Conservation (phyloP, 2,113 vertebrate species). For the Nycticryphes semicollaris region DNA sequence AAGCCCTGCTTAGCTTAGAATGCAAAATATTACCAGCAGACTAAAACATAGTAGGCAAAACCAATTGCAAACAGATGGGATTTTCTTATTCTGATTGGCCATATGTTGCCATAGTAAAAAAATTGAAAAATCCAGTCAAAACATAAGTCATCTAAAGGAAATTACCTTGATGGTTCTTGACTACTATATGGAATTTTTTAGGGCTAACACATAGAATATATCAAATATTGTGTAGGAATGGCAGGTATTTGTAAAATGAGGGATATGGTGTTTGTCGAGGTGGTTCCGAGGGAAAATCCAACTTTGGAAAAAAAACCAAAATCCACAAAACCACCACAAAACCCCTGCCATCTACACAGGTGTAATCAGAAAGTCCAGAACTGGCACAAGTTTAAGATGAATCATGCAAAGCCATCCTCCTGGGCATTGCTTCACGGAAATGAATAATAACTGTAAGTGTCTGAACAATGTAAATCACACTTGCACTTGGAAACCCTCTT, state of each 20-base stretch:
- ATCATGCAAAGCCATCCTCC: slow-evolving; percentile 53
- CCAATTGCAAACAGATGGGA: slow-evolving; percentile 68
- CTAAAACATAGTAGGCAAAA: slow-evolving; percentile 45
- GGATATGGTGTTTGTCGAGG: not conserved
- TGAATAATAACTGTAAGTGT: slow-evolving; percentile 66
- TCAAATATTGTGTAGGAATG: not conserved
- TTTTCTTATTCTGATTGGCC: slow-evolving; percentile 56
- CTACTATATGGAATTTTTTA: slow-evolving; percentile 7
- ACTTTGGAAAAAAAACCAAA: not conserved
- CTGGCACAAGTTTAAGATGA: slow-evolving; percentile 17
- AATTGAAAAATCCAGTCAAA: slow-evolving; percentile 53
- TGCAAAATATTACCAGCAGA: slow-evolving; percentile 46
- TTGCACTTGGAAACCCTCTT: slow-evolving; percentile 64
- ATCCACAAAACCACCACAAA: not conserved
- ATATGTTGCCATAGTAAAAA: slow-evolving; percentile 59
- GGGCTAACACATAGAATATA: not conserved
- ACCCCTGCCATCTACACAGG: slow-evolving; percentile 42
- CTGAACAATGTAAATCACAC: slow-evolving; percentile 70
- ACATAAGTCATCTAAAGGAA: slow-evolving; percentile 57
- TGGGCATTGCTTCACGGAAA: slow-evolving; percentile 58
- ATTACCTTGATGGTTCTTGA: slow-evolving; percentile 52
- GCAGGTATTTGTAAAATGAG: not conserved
- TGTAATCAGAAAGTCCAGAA: slow-evolving; percentile 48
- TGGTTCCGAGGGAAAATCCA: slow-evolving; percentile 30
- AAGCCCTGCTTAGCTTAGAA: slow-evolving; percentile 34